A percentile compares a stretch with the other conserved stretches of the same genome.
These are phyloP conservation scores for Aleadryas rufinucha DNA, from an alignment of 2,113 vertebrate genomes.

Conservation along the genomic window DNA sequence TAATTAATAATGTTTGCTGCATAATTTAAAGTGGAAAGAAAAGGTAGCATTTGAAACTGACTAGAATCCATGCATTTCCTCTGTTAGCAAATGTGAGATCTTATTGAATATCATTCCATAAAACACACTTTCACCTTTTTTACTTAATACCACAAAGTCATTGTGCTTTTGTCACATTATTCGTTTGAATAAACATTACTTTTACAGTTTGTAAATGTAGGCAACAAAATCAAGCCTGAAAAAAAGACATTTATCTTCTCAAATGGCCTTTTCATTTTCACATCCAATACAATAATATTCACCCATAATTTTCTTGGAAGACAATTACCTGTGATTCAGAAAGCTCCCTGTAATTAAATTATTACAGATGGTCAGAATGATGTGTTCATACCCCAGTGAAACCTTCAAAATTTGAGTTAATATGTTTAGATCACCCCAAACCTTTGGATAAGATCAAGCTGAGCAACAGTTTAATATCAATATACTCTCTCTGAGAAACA, in stretches of 20 bases:
- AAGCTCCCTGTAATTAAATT: background rate
- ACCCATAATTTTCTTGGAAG: background rate
- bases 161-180: background rate
- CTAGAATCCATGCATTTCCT: background rate
- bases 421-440: background rate
- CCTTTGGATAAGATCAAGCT: background rate
- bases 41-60: background rate
- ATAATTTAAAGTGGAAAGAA: background rate
- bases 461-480: background rate
- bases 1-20: background rate
- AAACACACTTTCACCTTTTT: background rate
- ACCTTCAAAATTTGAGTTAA: background rate
- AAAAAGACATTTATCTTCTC: background rate
- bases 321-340: background rate
- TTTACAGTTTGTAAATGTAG: background rate
- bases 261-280: background rate
- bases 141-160: background rate
- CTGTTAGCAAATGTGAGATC: background rate
- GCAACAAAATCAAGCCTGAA: background rate
- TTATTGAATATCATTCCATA: background rate
- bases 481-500: background rate
- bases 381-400: background rate
- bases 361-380: background rate
- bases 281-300: background rate
- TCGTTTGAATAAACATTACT: background rate